phyloP scores from a whole-genome alignment of 2,888 invertebrate species.

The Anticlea derivata region DNA sequence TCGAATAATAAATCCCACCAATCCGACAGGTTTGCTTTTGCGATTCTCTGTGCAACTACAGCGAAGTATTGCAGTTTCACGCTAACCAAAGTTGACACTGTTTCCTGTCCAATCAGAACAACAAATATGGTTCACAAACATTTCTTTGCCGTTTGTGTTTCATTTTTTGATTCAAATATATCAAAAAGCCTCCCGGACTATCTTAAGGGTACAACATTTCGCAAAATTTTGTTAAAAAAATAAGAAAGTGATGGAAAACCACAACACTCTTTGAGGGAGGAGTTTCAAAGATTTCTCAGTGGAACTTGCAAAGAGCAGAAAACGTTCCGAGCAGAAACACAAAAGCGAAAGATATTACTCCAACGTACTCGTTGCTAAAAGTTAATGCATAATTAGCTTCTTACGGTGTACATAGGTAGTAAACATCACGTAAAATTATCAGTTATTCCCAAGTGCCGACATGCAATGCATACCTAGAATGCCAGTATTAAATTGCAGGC shows the following conservation, averaged over 20 bases:
- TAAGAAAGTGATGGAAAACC: slow-evolving; percentile 9
- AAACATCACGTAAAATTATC: slow-evolving; percentile 1
- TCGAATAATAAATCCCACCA: slow-evolving; percentile 12
- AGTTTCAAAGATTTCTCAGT: slow-evolving; percentile 15
- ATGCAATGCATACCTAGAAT: slow-evolving; percentile 12
- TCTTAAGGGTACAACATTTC: not conserved
- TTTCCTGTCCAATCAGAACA: slow-evolving; percentile 35
- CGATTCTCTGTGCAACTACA: slow-evolving; percentile 23
- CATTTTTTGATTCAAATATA: slow-evolving; percentile 8
- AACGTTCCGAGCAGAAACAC: not conserved
- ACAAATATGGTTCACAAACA: slow-evolving; percentile 32
- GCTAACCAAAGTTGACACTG: slow-evolving; percentile 37
- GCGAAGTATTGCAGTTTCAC: slow-evolving; percentile 24
- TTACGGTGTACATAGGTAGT: not conserved
- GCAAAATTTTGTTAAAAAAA: slow-evolving; percentile 5
- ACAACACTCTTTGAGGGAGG: slow-evolving; percentile 4
- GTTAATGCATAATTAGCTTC: not conserved
- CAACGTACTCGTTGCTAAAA: not conserved
- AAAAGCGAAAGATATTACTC: not conserved
- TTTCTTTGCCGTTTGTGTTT: slow-evolving; percentile 23
- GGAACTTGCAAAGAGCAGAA: slow-evolving; percentile 6
- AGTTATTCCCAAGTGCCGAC: slow-evolving; percentile 9
- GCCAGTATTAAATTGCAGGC: slow-evolving; percentile 35
- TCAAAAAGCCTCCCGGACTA: not conserved
- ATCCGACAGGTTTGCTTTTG: slow-evolving; percentile 23